Conservation (phyloP, 2,797 vertebrate genomes). For the Sylvilagus floridanus region DNA sequence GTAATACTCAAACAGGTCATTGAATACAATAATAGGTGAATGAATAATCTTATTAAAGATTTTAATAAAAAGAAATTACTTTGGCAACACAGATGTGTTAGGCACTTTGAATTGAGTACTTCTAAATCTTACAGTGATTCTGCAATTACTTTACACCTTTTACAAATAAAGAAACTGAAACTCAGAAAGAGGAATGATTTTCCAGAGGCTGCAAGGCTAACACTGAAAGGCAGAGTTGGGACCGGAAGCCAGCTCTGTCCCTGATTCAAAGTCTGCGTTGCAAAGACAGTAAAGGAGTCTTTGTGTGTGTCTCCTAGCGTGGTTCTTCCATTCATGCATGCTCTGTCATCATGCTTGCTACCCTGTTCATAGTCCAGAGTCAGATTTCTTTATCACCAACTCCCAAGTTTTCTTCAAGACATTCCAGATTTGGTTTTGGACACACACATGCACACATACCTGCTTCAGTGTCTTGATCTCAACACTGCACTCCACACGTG, state of each 20-base stretch:
- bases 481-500: not conserved
- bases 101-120: not conserved
- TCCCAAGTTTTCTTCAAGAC: not conserved
- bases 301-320: rapidly evolving
- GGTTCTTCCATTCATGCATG: not conserved
- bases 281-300: not conserved
- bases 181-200: not conserved
- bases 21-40: slow-evolving; percentile 6
- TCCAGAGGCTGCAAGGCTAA: not conserved
- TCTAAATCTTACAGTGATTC: not conserved
- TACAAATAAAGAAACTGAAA: not conserved
- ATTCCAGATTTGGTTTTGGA: slow-evolving; percentile 61
- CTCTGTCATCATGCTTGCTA: not conserved
- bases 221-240: too few species aligned
- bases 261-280: not conserved
- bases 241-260: not conserved
- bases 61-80: slow-evolving; percentile 7
- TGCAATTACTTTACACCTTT: not conserved
- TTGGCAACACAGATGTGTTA: not conserved
- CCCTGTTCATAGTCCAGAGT: slow-evolving; percentile 38
- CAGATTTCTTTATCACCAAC: not conserved
- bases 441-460: not conserved
- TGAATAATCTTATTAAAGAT: not conserved
- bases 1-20: not conserved
- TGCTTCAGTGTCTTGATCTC: not conserved